A percentile compares a stretch with the other conserved stretches of the same genome.
Evolutionary conservation across 2,888 invertebrate species (phyloP).

Genomic region (Didymodactylos carnosus): DNA sequence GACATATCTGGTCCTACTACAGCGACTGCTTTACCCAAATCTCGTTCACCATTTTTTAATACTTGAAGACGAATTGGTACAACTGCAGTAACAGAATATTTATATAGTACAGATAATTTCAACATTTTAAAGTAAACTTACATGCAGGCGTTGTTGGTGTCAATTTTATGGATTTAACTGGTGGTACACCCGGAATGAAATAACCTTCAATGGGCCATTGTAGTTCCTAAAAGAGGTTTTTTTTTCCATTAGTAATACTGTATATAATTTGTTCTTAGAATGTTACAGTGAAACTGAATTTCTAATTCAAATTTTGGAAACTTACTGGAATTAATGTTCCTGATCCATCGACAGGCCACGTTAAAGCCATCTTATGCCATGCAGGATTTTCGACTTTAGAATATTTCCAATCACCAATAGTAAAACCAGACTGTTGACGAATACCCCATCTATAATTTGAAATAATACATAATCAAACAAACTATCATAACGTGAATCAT

Average conservation of each 20-base stretch:
- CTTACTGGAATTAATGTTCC: conserved; percentile 27
- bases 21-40: conserved; percentile 20
- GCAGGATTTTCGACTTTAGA: conserved; percentile 27
- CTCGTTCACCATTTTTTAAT: conserved; percentile 29
- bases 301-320: not conserved
- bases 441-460: conserved; percentile 25
- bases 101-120: not conserved
- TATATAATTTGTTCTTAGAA: not conserved
- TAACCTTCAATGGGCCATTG: conserved; percentile 35
- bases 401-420: conserved; percentile 33
- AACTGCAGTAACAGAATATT: conserved; percentile 19
- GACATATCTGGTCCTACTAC: conserved; percentile 22
- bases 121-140: not conserved
- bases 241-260: not conserved
- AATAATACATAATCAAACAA: conserved; percentile 2
- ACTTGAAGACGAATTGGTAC: conserved; percentile 23
- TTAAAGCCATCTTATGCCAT: conserved; percentile 31
- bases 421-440: conserved; percentile 31
- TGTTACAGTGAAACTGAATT: not conserved
- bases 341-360: conserved; percentile 30
- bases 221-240: conserved; percentile 23
- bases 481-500: not conserved
- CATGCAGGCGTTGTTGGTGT: not conserved
- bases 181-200: conserved; percentile 30
- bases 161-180: conserved; percentile 19